A percentile compares a stretch with the other conserved stretches of the same genome.
phyloP scores from a whole-genome alignment of 2,888 invertebrate genomes.

The Polyommatus icarus region DNA sequence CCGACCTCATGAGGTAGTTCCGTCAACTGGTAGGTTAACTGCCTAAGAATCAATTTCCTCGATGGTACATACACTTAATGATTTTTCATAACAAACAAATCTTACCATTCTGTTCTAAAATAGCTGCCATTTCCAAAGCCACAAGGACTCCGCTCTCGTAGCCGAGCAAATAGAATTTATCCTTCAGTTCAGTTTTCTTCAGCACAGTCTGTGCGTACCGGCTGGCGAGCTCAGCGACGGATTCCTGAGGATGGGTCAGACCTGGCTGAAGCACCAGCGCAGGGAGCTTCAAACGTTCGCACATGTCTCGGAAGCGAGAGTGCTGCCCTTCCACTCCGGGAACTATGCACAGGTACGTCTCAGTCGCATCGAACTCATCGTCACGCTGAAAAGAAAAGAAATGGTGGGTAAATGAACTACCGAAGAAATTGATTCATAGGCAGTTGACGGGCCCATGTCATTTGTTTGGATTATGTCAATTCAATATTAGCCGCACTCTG shows the following conservation, averaged over 20 bases:
- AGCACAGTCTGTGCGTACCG: slow-evolving; percentile 48
- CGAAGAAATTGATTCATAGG: too few species aligned
- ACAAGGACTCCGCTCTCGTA: slow-evolving; percentile 50
- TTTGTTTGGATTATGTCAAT: too few species aligned
- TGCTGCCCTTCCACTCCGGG: slow-evolving; percentile 58
- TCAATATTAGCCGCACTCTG: too few species aligned
- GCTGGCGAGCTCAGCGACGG: slow-evolving; percentile 48
- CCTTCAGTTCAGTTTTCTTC: slow-evolving; percentile 41
- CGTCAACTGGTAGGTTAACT: too few species aligned
- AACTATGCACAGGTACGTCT: slow-evolving; percentile 51
- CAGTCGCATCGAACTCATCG: slow-evolving; percentile 50
- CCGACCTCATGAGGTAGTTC: too few species aligned
- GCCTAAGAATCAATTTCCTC: too few species aligned
- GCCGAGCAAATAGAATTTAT: slow-evolving; percentile 48
- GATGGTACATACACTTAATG: too few species aligned
- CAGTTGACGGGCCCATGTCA: too few species aligned
- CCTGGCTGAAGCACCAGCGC: slow-evolving; percentile 55
- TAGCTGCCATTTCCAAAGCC: slow-evolving; percentile 50
- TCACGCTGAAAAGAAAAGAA: slow-evolving; percentile 44
- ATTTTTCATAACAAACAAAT: neutral
- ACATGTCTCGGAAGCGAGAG: slow-evolving; percentile 48
- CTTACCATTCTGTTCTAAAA: slow-evolving; percentile 50
- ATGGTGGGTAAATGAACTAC: neutral
- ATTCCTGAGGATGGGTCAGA: slow-evolving; percentile 49
- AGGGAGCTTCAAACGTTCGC: slow-evolving; percentile 54